These are phyloP conservation scores for Spisula solida DNA, from an alignment of 2,888 invertebrate genomes.

Conservation along the genomic window DNA sequence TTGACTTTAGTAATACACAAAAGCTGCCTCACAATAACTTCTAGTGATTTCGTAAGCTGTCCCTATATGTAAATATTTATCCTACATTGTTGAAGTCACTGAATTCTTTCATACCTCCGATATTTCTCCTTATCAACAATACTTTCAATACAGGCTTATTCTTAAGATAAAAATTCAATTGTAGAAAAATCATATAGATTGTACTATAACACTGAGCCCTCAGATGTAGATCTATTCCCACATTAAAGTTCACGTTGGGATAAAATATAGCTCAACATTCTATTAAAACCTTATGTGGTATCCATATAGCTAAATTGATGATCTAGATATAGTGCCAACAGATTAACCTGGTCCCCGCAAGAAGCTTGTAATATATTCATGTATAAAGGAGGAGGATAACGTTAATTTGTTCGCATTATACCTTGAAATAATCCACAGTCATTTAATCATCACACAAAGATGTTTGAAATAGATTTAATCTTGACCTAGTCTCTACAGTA, in stretches of 20 bases:
- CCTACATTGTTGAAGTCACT: not conserved
- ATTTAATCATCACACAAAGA: no score
- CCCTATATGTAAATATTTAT: not conserved
- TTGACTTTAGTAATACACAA: not conserved
- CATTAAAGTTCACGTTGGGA: not conserved
- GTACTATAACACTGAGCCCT: not conserved
- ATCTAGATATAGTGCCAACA: no score
- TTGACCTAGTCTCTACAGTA: no score
- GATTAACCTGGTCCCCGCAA: no score
- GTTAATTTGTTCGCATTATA: no score
- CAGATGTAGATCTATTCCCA: not conserved
- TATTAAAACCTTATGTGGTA: not conserved
- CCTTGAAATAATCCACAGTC: no score
- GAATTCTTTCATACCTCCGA: not conserved
- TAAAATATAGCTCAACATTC: not conserved
- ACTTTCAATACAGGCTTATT: not conserved
- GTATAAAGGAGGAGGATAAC: no score
- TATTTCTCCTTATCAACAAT: slow-evolving; percentile 3
- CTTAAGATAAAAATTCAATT: not conserved
- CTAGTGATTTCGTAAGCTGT: not conserved
- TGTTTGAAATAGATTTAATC: no score
- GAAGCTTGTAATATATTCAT: no score
- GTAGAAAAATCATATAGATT: not conserved
- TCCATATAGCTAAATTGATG: not conserved
- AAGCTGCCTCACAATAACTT: not conserved